phyloP scores from a whole-genome alignment of 2,797 vertebrate species.

The Lepus townsendii region DNA sequence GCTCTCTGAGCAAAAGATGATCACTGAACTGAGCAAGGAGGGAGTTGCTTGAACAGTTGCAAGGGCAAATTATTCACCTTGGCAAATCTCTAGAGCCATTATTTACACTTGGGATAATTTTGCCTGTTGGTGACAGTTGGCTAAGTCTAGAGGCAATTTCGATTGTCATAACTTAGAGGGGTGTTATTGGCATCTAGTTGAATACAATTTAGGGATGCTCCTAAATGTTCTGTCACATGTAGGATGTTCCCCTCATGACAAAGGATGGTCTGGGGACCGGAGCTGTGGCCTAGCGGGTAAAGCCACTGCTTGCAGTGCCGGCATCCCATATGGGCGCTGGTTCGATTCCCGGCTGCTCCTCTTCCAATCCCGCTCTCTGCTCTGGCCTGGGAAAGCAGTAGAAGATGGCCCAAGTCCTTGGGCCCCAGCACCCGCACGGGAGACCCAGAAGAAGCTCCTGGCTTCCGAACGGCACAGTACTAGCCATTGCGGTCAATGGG shows the following conservation, averaged over 20 bases:
- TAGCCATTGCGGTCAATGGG: too few relatives aligned
- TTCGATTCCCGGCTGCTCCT: too few relatives aligned
- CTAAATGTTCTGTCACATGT: not conserved
- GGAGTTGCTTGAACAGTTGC: not conserved
- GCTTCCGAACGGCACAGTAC: too few relatives aligned
- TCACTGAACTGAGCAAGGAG: not conserved
- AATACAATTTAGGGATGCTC: not conserved
- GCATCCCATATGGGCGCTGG: too few relatives aligned
- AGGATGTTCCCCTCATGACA: not conserved
- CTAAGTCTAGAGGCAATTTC: not conserved
- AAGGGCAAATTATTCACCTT: not conserved
- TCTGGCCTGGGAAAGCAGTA: too few relatives aligned
- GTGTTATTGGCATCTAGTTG: not conserved
- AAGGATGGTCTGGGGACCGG: too few relatives aligned
- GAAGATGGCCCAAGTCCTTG: too few relatives aligned
- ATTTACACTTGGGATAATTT: not conserved
- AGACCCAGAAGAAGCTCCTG: too few relatives aligned
- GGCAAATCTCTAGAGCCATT: not conserved
- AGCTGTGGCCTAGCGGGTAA: too few relatives aligned
- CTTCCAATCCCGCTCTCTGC: too few relatives aligned
- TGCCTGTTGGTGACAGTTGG: not conserved
- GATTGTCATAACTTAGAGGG: not conserved
- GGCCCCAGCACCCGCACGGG: too few relatives aligned
- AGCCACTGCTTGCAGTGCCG: too few relatives aligned
- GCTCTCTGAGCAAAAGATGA: not conserved